Evolutionary conservation across 2,888 invertebrate species (phyloP).

Genomic region (Palloptera scutellata): DNA sequence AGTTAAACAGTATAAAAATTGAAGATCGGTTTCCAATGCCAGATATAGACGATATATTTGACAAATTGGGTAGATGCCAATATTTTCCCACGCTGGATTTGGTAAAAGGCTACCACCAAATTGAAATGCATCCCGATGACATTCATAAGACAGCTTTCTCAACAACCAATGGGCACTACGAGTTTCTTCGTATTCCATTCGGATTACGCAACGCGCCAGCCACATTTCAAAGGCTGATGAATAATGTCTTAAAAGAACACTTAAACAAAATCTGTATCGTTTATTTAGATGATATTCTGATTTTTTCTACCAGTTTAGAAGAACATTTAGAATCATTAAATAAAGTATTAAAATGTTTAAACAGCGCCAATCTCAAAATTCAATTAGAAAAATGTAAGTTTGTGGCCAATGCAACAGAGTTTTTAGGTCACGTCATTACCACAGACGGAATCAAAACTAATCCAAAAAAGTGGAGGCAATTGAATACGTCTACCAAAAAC

Average conservation of each 20-base stretch:
- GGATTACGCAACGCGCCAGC: slow-evolving; percentile 20
- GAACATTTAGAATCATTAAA: background rate
- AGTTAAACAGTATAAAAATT: background rate
- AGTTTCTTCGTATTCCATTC: slow-evolving; percentile 22
- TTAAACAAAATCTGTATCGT: background rate
- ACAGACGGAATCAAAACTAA: background rate
- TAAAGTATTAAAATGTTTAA: background rate
- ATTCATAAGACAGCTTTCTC: background rate
- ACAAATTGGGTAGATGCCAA: too few species aligned
- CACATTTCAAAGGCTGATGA: slow-evolving; percentile 18
- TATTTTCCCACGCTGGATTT: background rate
- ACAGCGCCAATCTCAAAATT: background rate
- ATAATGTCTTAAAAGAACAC: background rate
- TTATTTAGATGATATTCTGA: background rate
- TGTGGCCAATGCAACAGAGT: background rate
- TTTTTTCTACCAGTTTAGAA: background rate
- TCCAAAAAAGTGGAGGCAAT: slow-evolving; percentile 4
- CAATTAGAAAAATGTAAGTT: background rate
- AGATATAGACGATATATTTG: too few species aligned
- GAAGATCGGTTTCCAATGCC: background rate
- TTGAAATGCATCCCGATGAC: background rate
- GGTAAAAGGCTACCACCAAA: background rate
- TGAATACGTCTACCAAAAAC: background rate
- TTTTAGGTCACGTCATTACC: background rate
- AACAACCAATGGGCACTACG: slow-evolving; percentile 2